Evolutionary conservation across 1,140 invertebrate genomes (phyloP).

Genomic region (Lasioglossum albipes): DNA sequence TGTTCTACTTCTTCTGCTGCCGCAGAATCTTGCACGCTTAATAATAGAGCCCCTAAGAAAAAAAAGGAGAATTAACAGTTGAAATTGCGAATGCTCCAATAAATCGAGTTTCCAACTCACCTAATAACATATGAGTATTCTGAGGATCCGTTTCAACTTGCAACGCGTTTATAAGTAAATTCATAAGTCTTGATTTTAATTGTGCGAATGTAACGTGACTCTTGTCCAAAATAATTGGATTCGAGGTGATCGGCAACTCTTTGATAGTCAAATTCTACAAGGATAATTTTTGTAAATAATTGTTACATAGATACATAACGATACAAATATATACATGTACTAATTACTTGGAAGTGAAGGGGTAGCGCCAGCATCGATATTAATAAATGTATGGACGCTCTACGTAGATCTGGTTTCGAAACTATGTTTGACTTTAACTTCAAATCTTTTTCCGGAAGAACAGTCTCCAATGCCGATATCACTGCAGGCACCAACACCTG

Average conservation of each 20-base stretch:
- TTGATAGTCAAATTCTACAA: conserved; percentile 86
- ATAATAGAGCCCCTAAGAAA: conserved; percentile 84
- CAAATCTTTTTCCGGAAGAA: conserved; percentile 89
- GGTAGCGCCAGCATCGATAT: conserved; percentile 94
- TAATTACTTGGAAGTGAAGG: conserved; percentile 90
- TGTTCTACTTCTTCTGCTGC: conserved; percentile 87
- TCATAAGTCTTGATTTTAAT: conserved; percentile 90
- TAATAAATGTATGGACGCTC: conserved; percentile 94
- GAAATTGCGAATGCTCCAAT: conserved; percentile 10
- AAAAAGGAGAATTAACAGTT: not conserved
- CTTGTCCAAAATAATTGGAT: conserved; percentile 77
- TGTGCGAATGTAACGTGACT: conserved; percentile 87
- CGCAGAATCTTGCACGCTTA: conserved; percentile 91
- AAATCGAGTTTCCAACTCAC: conserved; percentile 74
- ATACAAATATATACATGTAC: conserved; percentile 11
- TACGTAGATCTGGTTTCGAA: conserved; percentile 89
- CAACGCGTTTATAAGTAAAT: conserved; percentile 91
- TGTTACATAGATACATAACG: not conserved
- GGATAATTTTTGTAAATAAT: conserved; percentile 24
- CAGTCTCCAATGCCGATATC: conserved; percentile 92
- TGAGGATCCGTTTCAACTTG: conserved; percentile 92
- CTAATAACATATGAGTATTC: conserved; percentile 94
- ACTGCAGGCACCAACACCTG: conserved; percentile 94
- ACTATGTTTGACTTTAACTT: conserved; percentile 84
- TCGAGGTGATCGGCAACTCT: conserved; percentile 82